Evolutionary conservation across 2,888 invertebrate species (phyloP).

Genomic region (Eledona agricola): DNA sequence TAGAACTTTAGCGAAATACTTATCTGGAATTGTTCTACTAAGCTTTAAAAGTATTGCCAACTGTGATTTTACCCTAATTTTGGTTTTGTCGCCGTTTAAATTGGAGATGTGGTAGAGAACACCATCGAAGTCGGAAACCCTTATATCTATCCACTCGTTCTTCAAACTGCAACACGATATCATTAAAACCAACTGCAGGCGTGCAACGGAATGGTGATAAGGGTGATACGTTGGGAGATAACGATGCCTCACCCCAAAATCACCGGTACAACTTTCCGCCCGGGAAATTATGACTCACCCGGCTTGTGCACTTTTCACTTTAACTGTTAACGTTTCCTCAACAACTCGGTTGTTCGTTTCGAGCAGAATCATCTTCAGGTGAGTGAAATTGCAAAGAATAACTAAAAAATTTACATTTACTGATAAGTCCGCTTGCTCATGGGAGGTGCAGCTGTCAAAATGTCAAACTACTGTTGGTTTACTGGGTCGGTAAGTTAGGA

Average conservation of each 20-base stretch:
- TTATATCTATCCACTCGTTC: slow-evolving; percentile 94
- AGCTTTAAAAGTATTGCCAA: neutral
- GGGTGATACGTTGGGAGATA: slow-evolving; percentile 6
- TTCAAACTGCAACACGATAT: slow-evolving; percentile 77
- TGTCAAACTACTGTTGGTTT: slow-evolving; percentile 22
- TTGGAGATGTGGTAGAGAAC: slow-evolving; percentile 98
- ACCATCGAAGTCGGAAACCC: slow-evolving; percentile 98
- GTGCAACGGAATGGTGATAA: slow-evolving; percentile 16
- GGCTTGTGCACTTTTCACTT: slow-evolving; percentile 94
- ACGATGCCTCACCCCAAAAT: slow-evolving; percentile 44
- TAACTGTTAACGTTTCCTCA: slow-evolving; percentile 94
- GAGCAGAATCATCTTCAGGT: slow-evolving; percentile 84
- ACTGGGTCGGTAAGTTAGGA: slow-evolving; percentile 14
- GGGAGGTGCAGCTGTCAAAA: too few species aligned
- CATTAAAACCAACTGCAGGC: neutral
- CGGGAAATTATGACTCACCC: slow-evolving; percentile 77
- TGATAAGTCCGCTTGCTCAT: slow-evolving; percentile 47
- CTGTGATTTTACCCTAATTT: slow-evolving; percentile 82
- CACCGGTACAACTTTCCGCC: slow-evolving; percentile 35
- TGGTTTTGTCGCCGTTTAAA: slow-evolving; percentile 94
- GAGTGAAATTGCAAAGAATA: slow-evolving; percentile 42
- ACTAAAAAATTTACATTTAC: slow-evolving; percentile 37
- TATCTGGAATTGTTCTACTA: slow-evolving; percentile 77
- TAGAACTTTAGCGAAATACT: slow-evolving; percentile 99
- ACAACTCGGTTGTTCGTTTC: slow-evolving; percentile 99